phyloP scores from a whole-genome alignment of 2,888 invertebrate genomes.

The Metacarcinus magister region DNA sequence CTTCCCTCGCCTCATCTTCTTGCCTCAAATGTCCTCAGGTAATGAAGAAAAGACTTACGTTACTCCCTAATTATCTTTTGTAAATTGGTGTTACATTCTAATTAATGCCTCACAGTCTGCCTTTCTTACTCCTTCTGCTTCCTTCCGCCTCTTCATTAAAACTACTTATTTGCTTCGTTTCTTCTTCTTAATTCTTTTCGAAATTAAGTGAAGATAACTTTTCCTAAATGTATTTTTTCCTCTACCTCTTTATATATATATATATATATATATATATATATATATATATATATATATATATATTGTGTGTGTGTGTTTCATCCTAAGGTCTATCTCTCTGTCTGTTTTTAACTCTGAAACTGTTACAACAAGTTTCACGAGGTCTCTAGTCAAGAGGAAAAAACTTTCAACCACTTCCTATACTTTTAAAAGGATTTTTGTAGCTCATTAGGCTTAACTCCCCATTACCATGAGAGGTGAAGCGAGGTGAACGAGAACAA shows the following conservation, averaged over 20 bases:
- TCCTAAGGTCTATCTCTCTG: too few species aligned
- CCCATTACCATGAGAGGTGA: neutral
- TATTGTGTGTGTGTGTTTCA: too few species aligned
- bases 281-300: too few species aligned
- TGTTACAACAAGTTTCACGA: neutral
- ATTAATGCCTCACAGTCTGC: neutral
- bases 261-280: neutral
- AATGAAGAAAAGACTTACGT: neutral
- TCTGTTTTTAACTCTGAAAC: neutral
- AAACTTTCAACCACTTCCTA: neutral
- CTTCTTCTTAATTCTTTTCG: neutral
- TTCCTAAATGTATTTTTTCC: neutral
- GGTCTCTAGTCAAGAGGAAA: neutral
- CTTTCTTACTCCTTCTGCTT: neutral
- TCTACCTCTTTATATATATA: neutral
- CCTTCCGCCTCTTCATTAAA: neutral
- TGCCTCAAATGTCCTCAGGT: neutral
- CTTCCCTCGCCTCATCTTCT: neutral
- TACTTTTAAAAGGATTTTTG: constrained; percentile 5
- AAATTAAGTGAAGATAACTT: neutral
- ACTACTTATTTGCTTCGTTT: neutral
- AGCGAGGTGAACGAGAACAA: neutral
- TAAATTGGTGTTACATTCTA: constrained; percentile 16
- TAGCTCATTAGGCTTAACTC: constrained; percentile 21
- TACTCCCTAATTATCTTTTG: constrained; percentile 8